Evolutionary conservation across 2,888 invertebrate genomes (phyloP).

Genomic region (Xanthorhoe designata): DNA sequence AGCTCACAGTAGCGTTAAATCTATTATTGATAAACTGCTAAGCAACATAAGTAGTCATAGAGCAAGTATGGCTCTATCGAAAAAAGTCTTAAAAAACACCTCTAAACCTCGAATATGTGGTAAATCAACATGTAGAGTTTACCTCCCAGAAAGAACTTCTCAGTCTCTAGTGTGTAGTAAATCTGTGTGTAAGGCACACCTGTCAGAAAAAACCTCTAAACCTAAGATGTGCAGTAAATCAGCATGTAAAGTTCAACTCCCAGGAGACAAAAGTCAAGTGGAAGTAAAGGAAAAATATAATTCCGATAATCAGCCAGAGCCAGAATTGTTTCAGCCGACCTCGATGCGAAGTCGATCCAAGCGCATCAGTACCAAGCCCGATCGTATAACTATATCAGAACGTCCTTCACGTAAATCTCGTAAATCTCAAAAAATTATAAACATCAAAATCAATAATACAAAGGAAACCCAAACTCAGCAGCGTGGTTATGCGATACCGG

Average conservation of each 20-base stretch:
- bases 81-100: background rate
- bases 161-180: no score
- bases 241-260: background rate
- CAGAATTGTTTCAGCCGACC: background rate
- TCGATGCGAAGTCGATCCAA: constrained; percentile 10
- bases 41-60: no score
- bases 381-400: constrained; percentile 8
- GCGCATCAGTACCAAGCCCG: constrained; percentile 6
- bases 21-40: no score
- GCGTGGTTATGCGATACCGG: background rate
- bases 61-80: background rate
- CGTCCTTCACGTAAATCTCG: constrained; percentile 1
- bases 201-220: background rate
- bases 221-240: background rate
- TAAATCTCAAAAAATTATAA: background rate
- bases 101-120: background rate
- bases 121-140: background rate
- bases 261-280: constrained; percentile 1
- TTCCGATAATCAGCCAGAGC: background rate
- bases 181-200: no score
- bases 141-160: background rate
- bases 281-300: constrained; percentile 8
- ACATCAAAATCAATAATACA: constrained; percentile 1
- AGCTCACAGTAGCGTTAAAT: no score
- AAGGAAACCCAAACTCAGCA: background rate